phyloP scores from a whole-genome alignment of 53 echinoderm and acorn worm species.

The Holothuria leucospilota region DNA sequence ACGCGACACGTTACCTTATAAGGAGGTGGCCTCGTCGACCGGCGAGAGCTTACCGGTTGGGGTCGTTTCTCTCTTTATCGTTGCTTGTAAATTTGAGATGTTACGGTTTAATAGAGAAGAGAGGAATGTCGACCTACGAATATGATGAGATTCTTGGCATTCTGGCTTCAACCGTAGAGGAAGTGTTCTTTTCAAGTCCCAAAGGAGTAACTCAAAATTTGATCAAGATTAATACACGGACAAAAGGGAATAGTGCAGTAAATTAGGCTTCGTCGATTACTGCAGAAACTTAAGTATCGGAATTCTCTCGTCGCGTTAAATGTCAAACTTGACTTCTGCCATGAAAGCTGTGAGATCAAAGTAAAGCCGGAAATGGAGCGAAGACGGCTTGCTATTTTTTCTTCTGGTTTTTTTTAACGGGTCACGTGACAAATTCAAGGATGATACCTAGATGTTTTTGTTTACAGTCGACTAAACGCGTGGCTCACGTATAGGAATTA shows the following conservation, averaged over 20 bases:
- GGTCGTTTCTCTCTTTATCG: slow-evolving; percentile 32
- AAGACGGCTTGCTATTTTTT: too few relatives aligned
- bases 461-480: too few relatives aligned
- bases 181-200: slow-evolving; percentile 26
- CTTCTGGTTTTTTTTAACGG: too few relatives aligned
- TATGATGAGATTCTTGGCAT: slow-evolving; percentile 40
- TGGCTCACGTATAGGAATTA: too few relatives aligned
- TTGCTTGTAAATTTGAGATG: slow-evolving; percentile 28
- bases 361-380: too few relatives aligned
- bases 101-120: slow-evolving; percentile 9
- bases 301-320: background rate
- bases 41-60: slow-evolving; percentile 18
- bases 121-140: slow-evolving; percentile 30
- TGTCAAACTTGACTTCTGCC: background rate
- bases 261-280: slow-evolving; percentile 4
- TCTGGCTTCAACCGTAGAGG: slow-evolving; percentile 4
- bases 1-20: slow-evolving; percentile 47
- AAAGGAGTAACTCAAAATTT: slow-evolving; percentile 24
- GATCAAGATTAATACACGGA: slow-evolving; percentile 32
- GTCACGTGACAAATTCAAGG: too few relatives aligned
- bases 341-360: too few relatives aligned
- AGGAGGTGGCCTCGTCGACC: background rate
- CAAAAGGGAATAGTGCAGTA: slow-evolving; percentile 9
- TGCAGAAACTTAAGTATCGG: slow-evolving; percentile 24
- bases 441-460: too few relatives aligned